Evolutionary conservation across 2,888 invertebrate species (phyloP).

Genomic region (Drosophila hawaiiensis): DNA sequence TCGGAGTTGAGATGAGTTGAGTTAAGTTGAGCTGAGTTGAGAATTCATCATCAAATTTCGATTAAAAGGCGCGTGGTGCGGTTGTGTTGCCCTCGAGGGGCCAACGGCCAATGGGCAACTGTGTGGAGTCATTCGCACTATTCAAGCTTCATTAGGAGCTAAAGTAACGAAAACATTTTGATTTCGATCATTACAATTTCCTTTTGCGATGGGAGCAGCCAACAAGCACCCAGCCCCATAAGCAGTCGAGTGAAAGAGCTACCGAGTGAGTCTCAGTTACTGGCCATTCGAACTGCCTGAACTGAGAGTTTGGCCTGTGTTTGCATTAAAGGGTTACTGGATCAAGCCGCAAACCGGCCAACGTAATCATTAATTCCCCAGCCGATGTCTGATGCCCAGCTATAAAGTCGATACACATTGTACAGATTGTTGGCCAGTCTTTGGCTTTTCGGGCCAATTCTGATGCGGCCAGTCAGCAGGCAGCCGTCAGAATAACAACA

Average conservation of each 20-base stretch:
- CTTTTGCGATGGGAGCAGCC: slow-evolving; percentile 58
- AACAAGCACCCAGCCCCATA: neutral
- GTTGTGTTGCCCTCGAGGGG: slow-evolving; percentile 48
- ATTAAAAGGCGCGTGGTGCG: slow-evolving; percentile 75
- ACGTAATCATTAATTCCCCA: slow-evolving; percentile 78
- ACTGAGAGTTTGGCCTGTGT: slow-evolving; percentile 46
- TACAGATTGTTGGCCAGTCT: slow-evolving; percentile 63
- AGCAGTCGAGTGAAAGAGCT: slow-evolving; percentile 66
- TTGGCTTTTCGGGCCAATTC: slow-evolving; percentile 31
- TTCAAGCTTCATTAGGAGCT: slow-evolving; percentile 80
- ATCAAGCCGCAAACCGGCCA: slow-evolving; percentile 67
- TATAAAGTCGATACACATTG: slow-evolving; percentile 61
- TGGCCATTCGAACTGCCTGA: slow-evolving; percentile 13
- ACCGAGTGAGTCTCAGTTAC: slow-evolving; percentile 66
- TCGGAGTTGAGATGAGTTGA: slow-evolving; percentile 17
- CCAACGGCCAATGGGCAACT: slow-evolving; percentile 42
- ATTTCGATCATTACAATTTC: slow-evolving; percentile 80
- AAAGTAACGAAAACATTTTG: slow-evolving; percentile 81
- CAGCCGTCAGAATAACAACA: slow-evolving; percentile 34
- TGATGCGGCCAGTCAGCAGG: slow-evolving; percentile 23
- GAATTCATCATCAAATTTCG: slow-evolving; percentile 82
- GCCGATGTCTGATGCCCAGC: slow-evolving; percentile 62
- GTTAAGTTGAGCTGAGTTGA: slow-evolving; percentile 38
- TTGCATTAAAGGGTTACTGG: slow-evolving; percentile 79
- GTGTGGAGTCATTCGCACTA: slow-evolving; percentile 79